Percentiles rank a stretch among this genome's conserved stretches.
Evolutionary conservation across 2,797 vertebrate genomes (phyloP).

Genomic region (Betta splendens): DNA sequence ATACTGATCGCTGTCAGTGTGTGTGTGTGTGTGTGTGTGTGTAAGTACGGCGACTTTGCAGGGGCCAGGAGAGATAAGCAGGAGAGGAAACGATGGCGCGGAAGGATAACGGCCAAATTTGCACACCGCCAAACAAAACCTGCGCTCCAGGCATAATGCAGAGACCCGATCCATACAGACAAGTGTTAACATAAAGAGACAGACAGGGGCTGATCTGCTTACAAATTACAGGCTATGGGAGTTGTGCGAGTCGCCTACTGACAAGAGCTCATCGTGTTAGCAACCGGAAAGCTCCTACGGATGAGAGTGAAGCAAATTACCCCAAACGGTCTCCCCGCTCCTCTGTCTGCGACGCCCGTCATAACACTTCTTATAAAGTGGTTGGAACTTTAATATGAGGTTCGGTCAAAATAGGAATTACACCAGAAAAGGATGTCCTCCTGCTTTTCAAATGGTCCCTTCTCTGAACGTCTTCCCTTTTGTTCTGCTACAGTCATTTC

Average conservation of each 20-base stretch:
- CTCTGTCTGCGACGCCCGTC: constrained; percentile 9
- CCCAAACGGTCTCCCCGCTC: constrained; percentile 11
- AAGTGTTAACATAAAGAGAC: constrained; percentile 68
- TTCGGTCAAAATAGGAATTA: neutral
- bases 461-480: neutral
- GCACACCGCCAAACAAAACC: constrained; percentile 76
- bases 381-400: neutral
- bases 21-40: constrained; percentile 66
- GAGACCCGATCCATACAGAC: constrained; percentile 64
- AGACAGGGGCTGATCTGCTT: constrained; percentile 50
- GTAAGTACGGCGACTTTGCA: constrained; percentile 69
- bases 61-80: constrained; percentile 78
- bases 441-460: neutral
- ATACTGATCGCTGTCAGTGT: constrained; percentile 80
- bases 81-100: constrained; percentile 69
- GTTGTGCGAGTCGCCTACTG: constrained; percentile 39
- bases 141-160: constrained; percentile 73
- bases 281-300: constrained; percentile 21
- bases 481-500: neutral
- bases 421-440: neutral
- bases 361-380: neutral
- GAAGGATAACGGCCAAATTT: constrained; percentile 78
- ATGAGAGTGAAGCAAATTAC: constrained; percentile 20
- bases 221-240: constrained; percentile 58
- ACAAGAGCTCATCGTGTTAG: constrained; percentile 47